Evolutionary conservation across 2,888 invertebrate genomes (phyloP).

Genomic region (Lasioglossum oenotherae): DNA sequence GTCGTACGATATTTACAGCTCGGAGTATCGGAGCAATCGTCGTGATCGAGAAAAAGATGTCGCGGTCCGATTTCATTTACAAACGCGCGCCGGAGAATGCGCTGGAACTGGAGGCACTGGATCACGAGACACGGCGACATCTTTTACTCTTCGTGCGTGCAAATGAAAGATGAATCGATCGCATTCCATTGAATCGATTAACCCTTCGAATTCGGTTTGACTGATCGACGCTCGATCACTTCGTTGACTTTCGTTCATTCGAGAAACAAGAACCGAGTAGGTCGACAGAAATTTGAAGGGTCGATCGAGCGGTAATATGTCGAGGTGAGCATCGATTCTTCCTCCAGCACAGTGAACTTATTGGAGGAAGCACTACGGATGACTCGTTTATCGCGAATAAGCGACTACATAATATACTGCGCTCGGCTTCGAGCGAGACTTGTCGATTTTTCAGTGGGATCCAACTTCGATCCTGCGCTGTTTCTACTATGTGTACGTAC

Average conservation of each 20-base stretch:
- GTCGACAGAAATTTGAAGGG: conserved; percentile 29
- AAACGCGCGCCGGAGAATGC: neutral
- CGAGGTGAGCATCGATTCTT: conserved; percentile 52
- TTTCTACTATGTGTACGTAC: neutral
- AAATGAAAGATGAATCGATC: conserved; percentile 21
- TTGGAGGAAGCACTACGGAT: conserved; percentile 65
- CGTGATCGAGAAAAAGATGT: conserved; percentile 4
- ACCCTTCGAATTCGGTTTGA: conserved; percentile 35
- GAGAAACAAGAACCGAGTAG: neutral
- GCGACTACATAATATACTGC: conserved; percentile 42
- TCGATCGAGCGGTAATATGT: conserved; percentile 1
- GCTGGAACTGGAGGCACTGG: no score
- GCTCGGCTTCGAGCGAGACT: conserved; percentile 25
- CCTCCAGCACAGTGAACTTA: conserved; percentile 74
- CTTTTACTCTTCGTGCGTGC: conserved; percentile 37
- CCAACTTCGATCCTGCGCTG: neutral
- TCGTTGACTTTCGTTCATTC: neutral
- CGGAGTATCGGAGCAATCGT: neutral
- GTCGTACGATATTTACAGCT: neutral
- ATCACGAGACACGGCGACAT: neutral
- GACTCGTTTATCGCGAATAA: conserved; percentile 16
- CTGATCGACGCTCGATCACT: neutral
- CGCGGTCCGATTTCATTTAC: neutral
- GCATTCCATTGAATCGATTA: conserved; percentile 10
- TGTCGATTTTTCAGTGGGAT: neutral